These are phyloP conservation scores for Protonemura montana DNA, from an alignment of 2,888 invertebrate species.

Conservation along the genomic window DNA sequence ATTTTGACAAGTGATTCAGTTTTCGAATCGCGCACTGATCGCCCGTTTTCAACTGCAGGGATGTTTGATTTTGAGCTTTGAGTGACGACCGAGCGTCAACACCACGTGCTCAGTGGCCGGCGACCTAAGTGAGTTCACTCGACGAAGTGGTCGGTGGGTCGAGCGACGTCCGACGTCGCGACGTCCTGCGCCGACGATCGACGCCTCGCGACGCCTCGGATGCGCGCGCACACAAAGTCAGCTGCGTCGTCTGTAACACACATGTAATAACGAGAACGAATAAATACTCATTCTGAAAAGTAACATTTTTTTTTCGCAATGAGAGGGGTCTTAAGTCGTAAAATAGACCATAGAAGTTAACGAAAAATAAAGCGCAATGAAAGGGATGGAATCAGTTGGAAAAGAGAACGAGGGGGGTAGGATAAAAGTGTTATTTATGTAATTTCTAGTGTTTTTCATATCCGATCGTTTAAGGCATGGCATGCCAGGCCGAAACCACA, in stretches of 20 bases:
- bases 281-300: neutral
- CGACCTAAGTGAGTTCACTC: conserved; percentile 20
- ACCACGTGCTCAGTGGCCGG: neutral
- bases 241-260: neutral
- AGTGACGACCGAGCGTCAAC: neutral
- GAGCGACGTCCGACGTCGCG: conserved; percentile 15
- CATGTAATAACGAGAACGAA: neutral
- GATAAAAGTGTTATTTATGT: conserved; percentile 12
- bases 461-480: neutral
- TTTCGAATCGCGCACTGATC: neutral
- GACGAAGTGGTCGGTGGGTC: conserved; percentile 17
- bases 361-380: neutral
- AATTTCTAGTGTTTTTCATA: neutral
- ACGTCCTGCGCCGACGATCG: neutral
- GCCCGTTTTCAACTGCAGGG: neutral
- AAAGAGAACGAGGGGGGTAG: neutral
- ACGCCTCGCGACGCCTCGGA: neutral
- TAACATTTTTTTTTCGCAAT: neutral
- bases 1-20: neutral
- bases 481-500: neutral
- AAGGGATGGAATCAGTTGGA: neutral
- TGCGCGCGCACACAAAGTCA: neutral
- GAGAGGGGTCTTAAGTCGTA: neutral
- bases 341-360: neutral
- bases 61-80: neutral